Conservation (phyloP, 1,140 invertebrate genomes). For the Batillaria attramentaria region DNA sequence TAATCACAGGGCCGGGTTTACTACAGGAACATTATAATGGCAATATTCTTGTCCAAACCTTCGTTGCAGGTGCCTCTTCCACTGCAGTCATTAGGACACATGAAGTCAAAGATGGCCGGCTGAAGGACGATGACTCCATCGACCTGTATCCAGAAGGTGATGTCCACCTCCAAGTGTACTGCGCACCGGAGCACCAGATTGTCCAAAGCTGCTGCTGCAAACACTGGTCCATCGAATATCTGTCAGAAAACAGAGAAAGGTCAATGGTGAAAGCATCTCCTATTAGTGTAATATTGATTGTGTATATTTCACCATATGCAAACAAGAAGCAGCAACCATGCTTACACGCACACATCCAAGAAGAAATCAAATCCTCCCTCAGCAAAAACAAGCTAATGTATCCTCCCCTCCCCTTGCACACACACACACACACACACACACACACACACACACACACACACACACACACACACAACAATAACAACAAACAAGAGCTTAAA, state of each 20-base stretch:
- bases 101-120: slow-evolving; percentile 28
- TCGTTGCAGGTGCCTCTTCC: slow-evolving; percentile 47
- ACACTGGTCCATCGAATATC: slow-evolving; percentile 50
- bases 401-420: neutral
- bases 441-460: neutral
- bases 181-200: slow-evolving; percentile 52
- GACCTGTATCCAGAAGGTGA: slow-evolving; percentile 42
- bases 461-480: neutral
- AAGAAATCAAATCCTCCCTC: too few relatives aligned
- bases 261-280: too few relatives aligned
- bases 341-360: slow-evolving; percentile 8
- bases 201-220: slow-evolving; percentile 42
- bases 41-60: slow-evolving; percentile 32
- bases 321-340: neutral
- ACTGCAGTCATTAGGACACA: slow-evolving; percentile 56
- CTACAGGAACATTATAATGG: neutral
- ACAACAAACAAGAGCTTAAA: neutral
- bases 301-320: too few relatives aligned
- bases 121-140: slow-evolving; percentile 37
- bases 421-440: neutral
- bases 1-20: neutral
- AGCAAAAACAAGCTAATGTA: neutral
- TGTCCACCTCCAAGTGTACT: slow-evolving; percentile 46
- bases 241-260: too few relatives aligned
- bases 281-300: too few relatives aligned